Evolutionary conservation across 64 coral and sea anemone species (phyloP).

Genomic region (Catalaphyllia jardinei): DNA sequence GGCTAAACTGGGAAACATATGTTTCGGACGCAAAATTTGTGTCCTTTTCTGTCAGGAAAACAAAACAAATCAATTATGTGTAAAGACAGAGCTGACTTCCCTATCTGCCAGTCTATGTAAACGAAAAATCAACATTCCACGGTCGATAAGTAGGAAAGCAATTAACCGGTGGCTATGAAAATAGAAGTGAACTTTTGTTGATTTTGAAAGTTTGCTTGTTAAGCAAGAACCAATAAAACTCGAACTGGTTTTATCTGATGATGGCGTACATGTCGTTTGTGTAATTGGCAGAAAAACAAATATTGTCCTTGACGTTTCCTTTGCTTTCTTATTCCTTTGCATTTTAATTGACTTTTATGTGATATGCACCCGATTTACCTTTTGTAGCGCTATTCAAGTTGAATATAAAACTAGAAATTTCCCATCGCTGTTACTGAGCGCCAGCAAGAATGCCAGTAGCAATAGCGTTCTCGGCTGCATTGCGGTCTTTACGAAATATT

Average conservation of each 20-base stretch:
- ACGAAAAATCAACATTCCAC: not conserved
- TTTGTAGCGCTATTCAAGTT: too few relatives aligned
- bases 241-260: not conserved
- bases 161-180: not conserved
- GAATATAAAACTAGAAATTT: too few relatives aligned
- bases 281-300: not conserved
- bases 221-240: not conserved
- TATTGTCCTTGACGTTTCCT: not conserved
- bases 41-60: too few relatives aligned
- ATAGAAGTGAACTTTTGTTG: not conserved
- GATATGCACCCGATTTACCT: not conserved
- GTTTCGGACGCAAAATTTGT: too few relatives aligned
- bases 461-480: not conserved
- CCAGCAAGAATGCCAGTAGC: not conserved
- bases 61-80: too few relatives aligned
- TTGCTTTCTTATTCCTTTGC: not conserved
- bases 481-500: not conserved
- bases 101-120: too few relatives aligned
- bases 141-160: not conserved
- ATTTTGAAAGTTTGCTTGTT: not conserved
- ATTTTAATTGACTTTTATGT: not conserved
- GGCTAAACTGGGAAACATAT: too few relatives aligned
- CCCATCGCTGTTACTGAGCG: not conserved
- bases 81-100: too few relatives aligned
- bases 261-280: not conserved